A percentile compares a stretch with the other conserved stretches of the same genome.
These are phyloP conservation scores for Neotoma lepida DNA, from an alignment of 2,113 vertebrate species.

Conservation along the genomic window DNA sequence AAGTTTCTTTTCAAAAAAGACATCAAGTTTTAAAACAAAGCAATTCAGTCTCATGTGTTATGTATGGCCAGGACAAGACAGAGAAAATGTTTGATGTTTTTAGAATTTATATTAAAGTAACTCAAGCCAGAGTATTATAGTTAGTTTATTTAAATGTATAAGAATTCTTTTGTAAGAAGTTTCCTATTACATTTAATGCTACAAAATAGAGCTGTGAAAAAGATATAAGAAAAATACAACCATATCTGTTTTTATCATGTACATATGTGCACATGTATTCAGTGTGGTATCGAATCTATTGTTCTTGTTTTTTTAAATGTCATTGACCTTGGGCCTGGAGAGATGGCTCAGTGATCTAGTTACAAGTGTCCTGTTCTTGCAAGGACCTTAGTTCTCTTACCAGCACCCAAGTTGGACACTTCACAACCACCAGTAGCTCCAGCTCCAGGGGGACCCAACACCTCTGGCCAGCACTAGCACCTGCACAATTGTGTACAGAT, in stretches of 20 bases:
- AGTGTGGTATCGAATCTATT: background rate
- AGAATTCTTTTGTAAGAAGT: background rate
- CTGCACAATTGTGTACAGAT: background rate
- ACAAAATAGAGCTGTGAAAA: background rate
- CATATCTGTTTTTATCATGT: slow-evolving; percentile 8
- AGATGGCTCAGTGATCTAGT: background rate
- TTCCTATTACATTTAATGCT: slow-evolving; percentile 49
- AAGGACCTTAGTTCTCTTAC: background rate
- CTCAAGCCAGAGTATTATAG: background rate
- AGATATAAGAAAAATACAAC: slow-evolving; percentile 28
- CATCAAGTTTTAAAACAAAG: slow-evolving; percentile 45
- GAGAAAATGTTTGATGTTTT: background rate
- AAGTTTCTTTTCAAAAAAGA: slow-evolving; percentile 35
- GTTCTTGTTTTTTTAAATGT: background rate
- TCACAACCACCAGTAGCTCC: background rate
- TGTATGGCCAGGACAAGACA: slow-evolving; percentile 25
- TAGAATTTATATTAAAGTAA: slow-evolving; percentile 46
- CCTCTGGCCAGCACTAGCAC: background rate
- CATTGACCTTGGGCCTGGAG: background rate
- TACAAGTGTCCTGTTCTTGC: background rate
- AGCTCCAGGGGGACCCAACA: background rate
- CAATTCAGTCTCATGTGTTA: background rate
- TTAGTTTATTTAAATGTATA: slow-evolving; percentile 22
- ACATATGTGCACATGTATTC: background rate
- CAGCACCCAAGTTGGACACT: background rate